Evolutionary conservation across 2,113 vertebrate genomes (phyloP), one percentile per base, ranked within the genome.

Genomic region (Clarias batrachus): DNA sequence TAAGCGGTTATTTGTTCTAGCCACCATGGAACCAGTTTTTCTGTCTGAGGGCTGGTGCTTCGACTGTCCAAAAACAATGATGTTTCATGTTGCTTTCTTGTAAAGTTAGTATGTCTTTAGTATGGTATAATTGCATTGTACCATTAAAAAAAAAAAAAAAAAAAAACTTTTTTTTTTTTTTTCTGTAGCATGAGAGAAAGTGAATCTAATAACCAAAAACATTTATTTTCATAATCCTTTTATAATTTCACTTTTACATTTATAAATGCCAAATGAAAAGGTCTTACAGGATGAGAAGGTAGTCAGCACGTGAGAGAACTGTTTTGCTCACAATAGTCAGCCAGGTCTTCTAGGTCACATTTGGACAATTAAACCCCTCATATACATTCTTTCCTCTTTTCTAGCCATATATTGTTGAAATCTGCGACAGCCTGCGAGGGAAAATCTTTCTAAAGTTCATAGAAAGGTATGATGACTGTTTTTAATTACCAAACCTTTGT

Each of bases 381-480:
- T 70, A 54, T 74, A 68, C 85, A 14, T 89, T 25, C 60, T 62
- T 33, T 73, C 10, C 25, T 76, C 37, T 30, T 83, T 70, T 89
- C 37, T 88, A 95, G 95, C 95, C 94, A 21, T 99, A 99, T 93
- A 97, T 99, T 87, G 96, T 99, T 94, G 98, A 99, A 95, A 99
- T 99, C 76, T 98, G 97, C 83, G 97, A 97, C 93, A 99, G 98
- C 91, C 95, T 99, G 84, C 95, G 97, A 89, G 97, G 98, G 77
- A 97, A 95, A 85, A 97, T 98, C 94, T 99, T 99, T 93, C 97
- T 96, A 74, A 98, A 96, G 91, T 99, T 97, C 93, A 96, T 99
- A 82, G 98, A 99, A 95, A 99, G 98, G 98, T 99, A 95, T 52
- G 94, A 16, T 60, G 30, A 6, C 37, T 77, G 16, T 52, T 77